Evolutionary conservation across 2,888 invertebrate species (phyloP).

Genomic region (Coecobrya sp.): DNA sequence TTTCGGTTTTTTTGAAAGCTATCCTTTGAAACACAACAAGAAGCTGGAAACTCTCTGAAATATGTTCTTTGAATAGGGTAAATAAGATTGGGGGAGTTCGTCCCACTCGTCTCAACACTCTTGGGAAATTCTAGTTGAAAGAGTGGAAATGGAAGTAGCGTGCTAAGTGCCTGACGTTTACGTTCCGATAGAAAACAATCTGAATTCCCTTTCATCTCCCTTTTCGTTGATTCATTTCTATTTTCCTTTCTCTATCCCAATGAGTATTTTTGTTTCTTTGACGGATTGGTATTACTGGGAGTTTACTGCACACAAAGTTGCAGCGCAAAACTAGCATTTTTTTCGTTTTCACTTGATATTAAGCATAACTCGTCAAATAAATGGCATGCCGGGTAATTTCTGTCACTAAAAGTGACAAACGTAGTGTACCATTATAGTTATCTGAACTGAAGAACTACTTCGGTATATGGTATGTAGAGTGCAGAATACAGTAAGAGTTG

Average conservation of each 20-base stretch:
- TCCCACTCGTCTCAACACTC: constrained; percentile 69
- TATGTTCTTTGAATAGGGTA: constrained; percentile 30
- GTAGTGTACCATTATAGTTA: background rate
- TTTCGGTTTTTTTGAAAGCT: background rate
- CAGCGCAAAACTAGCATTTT: background rate
- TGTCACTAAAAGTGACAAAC: constrained; percentile 62
- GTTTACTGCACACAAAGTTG: background rate
- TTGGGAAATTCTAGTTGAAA: constrained; percentile 72
- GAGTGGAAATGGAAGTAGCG: constrained; percentile 31
- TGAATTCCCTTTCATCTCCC: constrained; percentile 77
- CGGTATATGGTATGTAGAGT: too few species aligned
- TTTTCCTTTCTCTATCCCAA: constrained; percentile 32
- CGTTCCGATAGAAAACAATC: constrained; percentile 74
- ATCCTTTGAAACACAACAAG: background rate
- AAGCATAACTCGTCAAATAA: constrained; percentile 55
- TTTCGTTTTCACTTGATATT: constrained; percentile 57
- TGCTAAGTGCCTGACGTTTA: constrained; percentile 76
- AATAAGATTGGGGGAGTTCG: constrained; percentile 55
- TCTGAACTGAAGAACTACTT: background rate
- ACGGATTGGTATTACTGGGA: constrained; percentile 3
- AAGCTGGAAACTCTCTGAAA: background rate
- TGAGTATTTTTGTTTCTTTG: constrained; percentile 37
- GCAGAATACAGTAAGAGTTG: background rate
- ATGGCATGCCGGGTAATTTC: constrained; percentile 68
- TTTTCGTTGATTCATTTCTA: constrained; percentile 17